Percentiles rank a stretch among this genome's conserved stretches.
Conservation (phyloP, 2,888 invertebrate genomes). For the Melinopterus prodromus region DNA sequence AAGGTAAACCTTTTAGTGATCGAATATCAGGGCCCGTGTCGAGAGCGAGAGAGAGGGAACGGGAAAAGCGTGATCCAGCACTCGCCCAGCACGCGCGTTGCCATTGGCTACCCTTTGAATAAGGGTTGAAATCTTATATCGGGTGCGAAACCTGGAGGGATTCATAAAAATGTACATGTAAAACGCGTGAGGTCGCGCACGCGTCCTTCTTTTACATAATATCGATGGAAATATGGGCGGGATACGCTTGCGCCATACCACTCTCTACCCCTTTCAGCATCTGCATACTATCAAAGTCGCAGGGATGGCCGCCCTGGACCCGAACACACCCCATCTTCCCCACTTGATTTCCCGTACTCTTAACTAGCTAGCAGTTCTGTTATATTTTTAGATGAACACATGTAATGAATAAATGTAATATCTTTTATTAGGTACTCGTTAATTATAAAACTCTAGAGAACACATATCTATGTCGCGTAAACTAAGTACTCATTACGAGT, state of each 20-base stretch:
- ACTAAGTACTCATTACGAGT: no score
- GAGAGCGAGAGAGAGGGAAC: conserved; percentile 12
- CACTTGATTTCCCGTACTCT: not conserved
- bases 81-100: conserved; percentile 54
- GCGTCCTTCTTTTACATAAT: conserved; percentile 60
- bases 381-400: no score
- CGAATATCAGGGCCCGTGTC: conserved; percentile 48
- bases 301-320: conserved; percentile 46
- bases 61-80: conserved; percentile 43
- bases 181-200: conserved; percentile 58
- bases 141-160: conserved; percentile 53
- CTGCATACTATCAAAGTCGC: conserved; percentile 51
- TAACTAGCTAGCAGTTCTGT: not conserved
- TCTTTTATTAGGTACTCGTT: no score
- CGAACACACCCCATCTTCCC: not conserved
- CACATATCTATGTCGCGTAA: no score
- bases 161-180: conserved; percentile 60
- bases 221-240: conserved; percentile 60
- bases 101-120: conserved; percentile 56
- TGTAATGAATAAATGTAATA: no score
- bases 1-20: conserved; percentile 48
- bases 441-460: no score
- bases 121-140: conserved; percentile 58
- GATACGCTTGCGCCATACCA: conserved; percentile 57
- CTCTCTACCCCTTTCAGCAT: conserved; percentile 54